Evolutionary conservation across 2,888 invertebrate species (phyloP), one percentile per base, ranked within the genome.

Genomic region (Sarcophaga rosellei): DNA sequence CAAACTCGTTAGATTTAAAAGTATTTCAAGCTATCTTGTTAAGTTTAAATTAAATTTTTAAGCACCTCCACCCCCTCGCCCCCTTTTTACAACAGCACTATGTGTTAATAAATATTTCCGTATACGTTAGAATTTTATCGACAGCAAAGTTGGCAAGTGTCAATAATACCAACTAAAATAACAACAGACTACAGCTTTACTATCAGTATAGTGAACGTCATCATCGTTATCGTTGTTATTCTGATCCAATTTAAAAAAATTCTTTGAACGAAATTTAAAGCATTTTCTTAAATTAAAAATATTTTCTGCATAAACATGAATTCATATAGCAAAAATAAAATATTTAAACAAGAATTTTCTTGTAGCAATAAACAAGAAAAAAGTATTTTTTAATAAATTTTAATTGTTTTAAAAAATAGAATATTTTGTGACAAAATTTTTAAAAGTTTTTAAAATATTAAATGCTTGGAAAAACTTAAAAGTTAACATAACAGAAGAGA

Each of bases 371-470:
- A 57, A 53, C 8, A 47, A 3, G 53, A 0, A 47, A 69, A 25
- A 47, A n/a, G n/a, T n/a, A n/a, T 69, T 53, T 17, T 2, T 78
- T 69, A 78, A 53, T 70, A 23, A 35, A 79, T 79, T 70, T 69
- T 35, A 35, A 35, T 8, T 8, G 1, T 35, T 35, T 2, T 2
- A 35, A 35, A 35, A 35, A 35, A 10, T 8, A 35, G 10, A 35
- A 35, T 35, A 35, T 35, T 35, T 35, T 35, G 2, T 35, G 10
- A 35, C 10, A 35, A 35, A 35, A 35, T 35, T 35, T 35, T 35
- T 35, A 35, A 35, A 35, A 35, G 35, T 35, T 35, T 35, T 35
- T 35, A 35, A 10, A 35, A 35, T 35, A 35, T 35, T 35, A 35
- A 35, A 35, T 35, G 10, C 2, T 35, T 35, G 35, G 35, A 35